These are phyloP conservation scores for Leptogaster cylindrica DNA, from an alignment of 2,888 invertebrate genomes.

Conservation along the genomic window DNA sequence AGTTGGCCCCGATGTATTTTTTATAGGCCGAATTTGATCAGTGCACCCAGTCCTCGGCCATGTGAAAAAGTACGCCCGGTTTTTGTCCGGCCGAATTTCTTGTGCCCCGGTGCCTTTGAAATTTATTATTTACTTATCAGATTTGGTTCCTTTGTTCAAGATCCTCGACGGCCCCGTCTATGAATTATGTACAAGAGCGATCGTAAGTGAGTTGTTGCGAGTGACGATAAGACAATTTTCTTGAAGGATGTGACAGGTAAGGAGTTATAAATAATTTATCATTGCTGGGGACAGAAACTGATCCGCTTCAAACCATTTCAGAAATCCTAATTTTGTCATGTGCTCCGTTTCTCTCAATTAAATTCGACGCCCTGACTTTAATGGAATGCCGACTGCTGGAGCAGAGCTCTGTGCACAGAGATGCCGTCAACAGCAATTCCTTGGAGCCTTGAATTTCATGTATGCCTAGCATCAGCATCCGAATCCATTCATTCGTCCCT, in stretches of 20 bases:
- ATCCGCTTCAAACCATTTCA: background rate
- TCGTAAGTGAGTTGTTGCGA: constrained; percentile 24
- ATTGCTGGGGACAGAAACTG: background rate
- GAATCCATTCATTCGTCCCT: background rate
- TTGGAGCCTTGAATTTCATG: background rate
- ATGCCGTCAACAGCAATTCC: background rate
- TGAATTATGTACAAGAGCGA: constrained; percentile 31
- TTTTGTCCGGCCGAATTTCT: background rate
- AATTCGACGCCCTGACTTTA: background rate
- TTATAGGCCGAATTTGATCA: constrained; percentile 8
- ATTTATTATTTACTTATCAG: constrained; percentile 25
- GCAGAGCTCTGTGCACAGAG: background rate
- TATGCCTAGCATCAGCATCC: background rate
- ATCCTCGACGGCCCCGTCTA: constrained; percentile 1
- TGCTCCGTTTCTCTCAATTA: constrained; percentile 11
- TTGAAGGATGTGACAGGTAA: constrained; percentile 29
- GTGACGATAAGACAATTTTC: constrained; percentile 34
- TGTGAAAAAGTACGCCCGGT: constrained; percentile 8
- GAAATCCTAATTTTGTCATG: constrained; percentile 13
- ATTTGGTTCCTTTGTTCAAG: constrained; percentile 24
- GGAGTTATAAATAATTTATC: constrained; percentile 25
- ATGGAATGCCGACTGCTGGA: too few species aligned
- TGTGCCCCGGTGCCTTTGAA: background rate
- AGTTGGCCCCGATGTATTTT: background rate
- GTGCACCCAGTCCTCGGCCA: background rate